Conservation (phyloP, 2,888 invertebrate genomes). For the Calameuta idolon region DNA sequence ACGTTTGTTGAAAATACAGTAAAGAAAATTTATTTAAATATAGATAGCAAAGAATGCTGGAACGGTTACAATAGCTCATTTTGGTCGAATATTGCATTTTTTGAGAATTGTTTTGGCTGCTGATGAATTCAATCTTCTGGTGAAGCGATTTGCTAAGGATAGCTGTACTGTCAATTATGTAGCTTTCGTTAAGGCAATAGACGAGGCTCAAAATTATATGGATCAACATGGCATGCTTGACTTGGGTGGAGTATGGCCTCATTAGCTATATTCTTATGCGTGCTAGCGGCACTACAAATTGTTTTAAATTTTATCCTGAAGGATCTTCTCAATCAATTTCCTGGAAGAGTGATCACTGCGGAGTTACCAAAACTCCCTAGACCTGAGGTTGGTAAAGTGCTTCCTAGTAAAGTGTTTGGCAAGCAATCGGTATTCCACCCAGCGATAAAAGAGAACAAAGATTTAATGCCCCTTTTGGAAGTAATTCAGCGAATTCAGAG, state of each 20-base stretch:
- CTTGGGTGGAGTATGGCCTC: slow-evolving; percentile 69
- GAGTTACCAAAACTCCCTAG: slow-evolving; percentile 77
- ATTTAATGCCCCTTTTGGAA: slow-evolving; percentile 69
- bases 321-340: slow-evolving; percentile 72
- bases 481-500: slow-evolving; percentile 77
- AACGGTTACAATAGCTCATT: slow-evolving; percentile 81
- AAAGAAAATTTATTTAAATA: too few relatives aligned
- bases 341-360: slow-evolving; percentile 76
- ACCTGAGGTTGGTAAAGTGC: slow-evolving; percentile 74
- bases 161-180: slow-evolving; percentile 83
- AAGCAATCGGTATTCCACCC: slow-evolving; percentile 73
- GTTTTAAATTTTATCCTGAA: slow-evolving; percentile 40
- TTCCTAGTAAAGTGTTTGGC: slow-evolving; percentile 69
- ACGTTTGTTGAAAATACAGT: too few relatives aligned
- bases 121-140: slow-evolving; percentile 79
- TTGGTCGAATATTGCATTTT: slow-evolving; percentile 79
- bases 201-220: slow-evolving; percentile 75
- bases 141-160: slow-evolving; percentile 82
- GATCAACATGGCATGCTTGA: slow-evolving; percentile 69
- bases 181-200: slow-evolving; percentile 78
- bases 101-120: slow-evolving; percentile 77
- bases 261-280: neutral
- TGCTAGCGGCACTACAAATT: neutral
- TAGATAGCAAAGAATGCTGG: slow-evolving; percentile 82
- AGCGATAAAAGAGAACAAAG: slow-evolving; percentile 68